Conservation (phyloP, 2,888 invertebrate species). For the Dynastes hyllus region DNA sequence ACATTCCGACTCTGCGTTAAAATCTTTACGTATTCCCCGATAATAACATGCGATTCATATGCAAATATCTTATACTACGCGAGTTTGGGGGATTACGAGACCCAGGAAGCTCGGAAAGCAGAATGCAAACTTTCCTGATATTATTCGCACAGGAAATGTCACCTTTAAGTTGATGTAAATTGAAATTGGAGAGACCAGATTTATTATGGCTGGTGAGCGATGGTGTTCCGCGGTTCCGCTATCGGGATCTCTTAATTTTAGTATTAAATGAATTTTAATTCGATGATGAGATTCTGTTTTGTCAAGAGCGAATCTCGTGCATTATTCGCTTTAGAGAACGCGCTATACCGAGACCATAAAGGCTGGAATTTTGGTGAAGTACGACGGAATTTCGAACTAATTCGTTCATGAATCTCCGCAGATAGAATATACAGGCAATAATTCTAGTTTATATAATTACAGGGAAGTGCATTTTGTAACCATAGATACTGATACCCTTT, state of each 20-base stretch:
- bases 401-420: background rate
- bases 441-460: no score
- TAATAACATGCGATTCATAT: constrained; percentile 47
- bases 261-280: constrained; percentile 42
- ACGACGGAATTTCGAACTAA: background rate
- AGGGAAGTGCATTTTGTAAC: no score
- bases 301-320: constrained; percentile 1
- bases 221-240: constrained; percentile 2
- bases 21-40: constrained; percentile 45
- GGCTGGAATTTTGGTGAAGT: background rate
- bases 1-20: constrained; percentile 8
- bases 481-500: no score
- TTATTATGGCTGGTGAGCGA: constrained; percentile 25
- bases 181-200: constrained; percentile 44
- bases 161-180: constrained; percentile 47
- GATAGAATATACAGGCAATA: no score
- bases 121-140: constrained; percentile 40
- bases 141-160: constrained; percentile 46
- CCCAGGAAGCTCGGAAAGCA: constrained; percentile 36
- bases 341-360: background rate
- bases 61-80: constrained; percentile 43
- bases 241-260: constrained; percentile 40
- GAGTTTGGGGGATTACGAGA: constrained; percentile 41
- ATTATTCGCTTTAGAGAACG: constrained; percentile 9
- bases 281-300: constrained; percentile 34